Percentiles rank a stretch among this genome's conserved stretches.
phyloP scores from a whole-genome alignment of 2,888 invertebrate genomes.

The Campoplex capitator region DNA sequence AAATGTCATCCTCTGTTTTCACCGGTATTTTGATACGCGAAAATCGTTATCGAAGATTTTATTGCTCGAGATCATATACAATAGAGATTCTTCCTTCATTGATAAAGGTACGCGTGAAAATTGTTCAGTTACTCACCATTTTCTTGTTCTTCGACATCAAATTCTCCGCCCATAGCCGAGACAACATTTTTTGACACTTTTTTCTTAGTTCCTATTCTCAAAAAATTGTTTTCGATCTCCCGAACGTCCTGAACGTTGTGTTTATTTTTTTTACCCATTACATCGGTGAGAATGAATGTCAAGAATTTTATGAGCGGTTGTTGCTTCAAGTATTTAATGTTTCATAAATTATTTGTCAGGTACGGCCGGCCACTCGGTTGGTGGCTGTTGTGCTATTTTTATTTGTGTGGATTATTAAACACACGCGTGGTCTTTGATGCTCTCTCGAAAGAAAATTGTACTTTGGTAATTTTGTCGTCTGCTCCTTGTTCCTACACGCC shows the following conservation, averaged over 20 bases:
- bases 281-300: not conserved
- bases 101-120: not conserved
- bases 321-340: not conserved
- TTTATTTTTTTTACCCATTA: constrained; percentile 35
- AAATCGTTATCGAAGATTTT: not conserved
- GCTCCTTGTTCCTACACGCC: not conserved
- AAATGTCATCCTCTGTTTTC: not conserved
- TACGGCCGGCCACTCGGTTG: not conserved
- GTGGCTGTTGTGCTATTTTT: not conserved
- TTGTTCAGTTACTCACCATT: constrained; percentile 45
- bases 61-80: too few species aligned
- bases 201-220: constrained; percentile 31
- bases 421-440: not conserved
- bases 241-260: constrained; percentile 7
- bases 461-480: not conserved
- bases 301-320: not conserved
- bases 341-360: not conserved
- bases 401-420: not conserved
- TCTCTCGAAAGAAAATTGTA: not conserved
- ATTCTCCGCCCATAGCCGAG: not conserved
- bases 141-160: not conserved
- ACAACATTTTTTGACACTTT: not conserved
- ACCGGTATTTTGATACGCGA: not conserved
- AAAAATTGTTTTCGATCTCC: constrained; percentile 36
- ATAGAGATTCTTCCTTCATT: not conserved